Percentiles rank a stretch among this genome's conserved stretches.
phyloP scores from a whole-genome alignment of 2,888 invertebrate genomes.

The Cinara cedri region DNA sequence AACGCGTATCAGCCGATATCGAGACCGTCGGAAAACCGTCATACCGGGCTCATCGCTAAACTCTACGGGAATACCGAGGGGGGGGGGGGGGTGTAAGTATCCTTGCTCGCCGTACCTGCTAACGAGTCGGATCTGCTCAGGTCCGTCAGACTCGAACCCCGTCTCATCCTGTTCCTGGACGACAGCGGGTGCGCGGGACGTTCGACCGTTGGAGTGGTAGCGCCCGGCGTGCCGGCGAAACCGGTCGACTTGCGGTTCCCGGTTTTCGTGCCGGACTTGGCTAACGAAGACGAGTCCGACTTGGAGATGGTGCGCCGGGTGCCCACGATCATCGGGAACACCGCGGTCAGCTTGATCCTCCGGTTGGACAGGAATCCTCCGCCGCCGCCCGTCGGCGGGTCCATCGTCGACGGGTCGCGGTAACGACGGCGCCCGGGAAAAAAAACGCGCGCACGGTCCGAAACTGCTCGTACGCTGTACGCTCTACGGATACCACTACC shows the following conservation, averaged over 20 bases:
- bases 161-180: constrained; percentile 65
- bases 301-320: constrained; percentile 28
- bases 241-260: constrained; percentile 2
- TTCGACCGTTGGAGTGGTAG: constrained; percentile 57
- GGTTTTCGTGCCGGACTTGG: constrained; percentile 11
- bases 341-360: constrained; percentile 41
- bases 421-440: neutral
- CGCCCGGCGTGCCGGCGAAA: constrained; percentile 7
- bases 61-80: no score
- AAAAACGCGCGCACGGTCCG: no score
- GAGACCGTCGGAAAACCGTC: no score
- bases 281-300: constrained; percentile 38
- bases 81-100: no score
- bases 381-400: constrained; percentile 27
- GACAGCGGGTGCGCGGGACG: constrained; percentile 47
- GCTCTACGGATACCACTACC: neutral
- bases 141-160: constrained; percentile 77
- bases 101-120: no score
- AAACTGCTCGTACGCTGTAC: no score
- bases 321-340: constrained; percentile 47
- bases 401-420: neutral
- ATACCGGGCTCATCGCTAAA: no score
- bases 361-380: constrained; percentile 43
- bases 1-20: no score
- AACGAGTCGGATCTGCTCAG: constrained; percentile 68